phyloP scores from a whole-genome alignment of 2,797 vertebrate genomes.

The Ibycter americanus region DNA sequence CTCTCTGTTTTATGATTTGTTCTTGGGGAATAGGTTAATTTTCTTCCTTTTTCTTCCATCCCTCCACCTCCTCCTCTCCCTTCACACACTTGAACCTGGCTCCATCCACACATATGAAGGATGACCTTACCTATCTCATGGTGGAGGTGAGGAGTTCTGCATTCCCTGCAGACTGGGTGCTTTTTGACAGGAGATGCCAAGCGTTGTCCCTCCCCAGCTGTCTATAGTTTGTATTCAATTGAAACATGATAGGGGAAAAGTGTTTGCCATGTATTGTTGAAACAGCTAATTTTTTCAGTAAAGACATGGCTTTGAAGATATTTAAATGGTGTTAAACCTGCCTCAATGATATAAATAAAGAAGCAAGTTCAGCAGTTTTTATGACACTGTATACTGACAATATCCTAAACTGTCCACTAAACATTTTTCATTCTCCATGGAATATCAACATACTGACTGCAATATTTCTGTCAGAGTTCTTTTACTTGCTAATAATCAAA shows the following conservation, averaged over 20 bases:
- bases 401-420: constrained; percentile 71
- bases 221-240: neutral
- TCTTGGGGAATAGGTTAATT: neutral
- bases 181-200: neutral
- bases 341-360: constrained; percentile 39
- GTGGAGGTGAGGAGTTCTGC: neutral
- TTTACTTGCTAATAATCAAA: constrained; percentile 80
- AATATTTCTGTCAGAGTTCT: constrained; percentile 69
- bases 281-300: constrained; percentile 28
- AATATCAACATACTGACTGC: constrained; percentile 68
- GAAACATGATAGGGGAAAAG: neutral
- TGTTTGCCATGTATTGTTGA: neutral
- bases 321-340: constrained; percentile 2
- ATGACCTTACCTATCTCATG: neutral
- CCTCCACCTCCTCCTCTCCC: neutral
- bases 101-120: neutral
- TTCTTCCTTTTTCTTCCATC: neutral
- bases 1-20: neutral
- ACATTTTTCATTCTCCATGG: constrained; percentile 68
- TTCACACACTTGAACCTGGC: neutral
- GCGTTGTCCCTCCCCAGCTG: neutral
- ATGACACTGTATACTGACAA: neutral
- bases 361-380: constrained; percentile 28
- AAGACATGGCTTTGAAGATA: constrained; percentile 28
- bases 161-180: neutral